These are phyloP conservation scores for Sipha flava DNA, from an alignment of 1,140 invertebrate species.

Conservation along the genomic window DNA sequence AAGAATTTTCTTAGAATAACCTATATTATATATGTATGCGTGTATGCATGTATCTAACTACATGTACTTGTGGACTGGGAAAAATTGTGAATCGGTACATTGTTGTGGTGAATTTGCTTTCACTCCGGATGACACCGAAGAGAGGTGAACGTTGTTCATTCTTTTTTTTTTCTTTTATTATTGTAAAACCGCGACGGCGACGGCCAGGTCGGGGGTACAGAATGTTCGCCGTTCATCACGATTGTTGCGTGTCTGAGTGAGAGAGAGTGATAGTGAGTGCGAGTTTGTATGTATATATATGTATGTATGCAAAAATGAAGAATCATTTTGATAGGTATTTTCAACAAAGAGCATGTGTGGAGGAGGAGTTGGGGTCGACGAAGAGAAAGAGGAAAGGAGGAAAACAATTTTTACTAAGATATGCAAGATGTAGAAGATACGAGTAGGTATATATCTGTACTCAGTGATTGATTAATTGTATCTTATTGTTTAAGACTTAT, in stretches of 20 bases:
- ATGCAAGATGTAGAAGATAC: background rate
- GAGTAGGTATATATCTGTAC: background rate
- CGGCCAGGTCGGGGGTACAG: background rate
- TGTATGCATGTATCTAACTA: background rate
- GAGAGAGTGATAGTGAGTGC: too few species aligned
- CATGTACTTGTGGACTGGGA: background rate
- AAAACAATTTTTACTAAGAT: background rate
- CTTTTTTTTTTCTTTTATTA: background rate
- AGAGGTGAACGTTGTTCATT: conserved; percentile 4
- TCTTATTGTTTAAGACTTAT: background rate
- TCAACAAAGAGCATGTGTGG: background rate
- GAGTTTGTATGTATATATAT: background rate
- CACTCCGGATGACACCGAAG: conserved; percentile 3
- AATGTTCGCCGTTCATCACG: background rate
- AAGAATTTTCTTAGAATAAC: too few species aligned
- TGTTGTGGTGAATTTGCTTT: conserved; percentile 23
- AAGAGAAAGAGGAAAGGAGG: background rate
- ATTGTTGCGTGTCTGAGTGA: background rate
- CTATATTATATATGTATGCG: background rate
- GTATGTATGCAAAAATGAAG: background rate
- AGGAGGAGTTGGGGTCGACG: background rate
- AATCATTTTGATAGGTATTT: background rate
- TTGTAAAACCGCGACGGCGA: background rate
- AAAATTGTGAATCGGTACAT: conserved; percentile 8
- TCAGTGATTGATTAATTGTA: conserved; percentile 19